Percentiles rank a stretch among this genome's conserved stretches.
Evolutionary conservation across 2,113 vertebrate genomes (phyloP).

Genomic region (Tapirus terrestris): DNA sequence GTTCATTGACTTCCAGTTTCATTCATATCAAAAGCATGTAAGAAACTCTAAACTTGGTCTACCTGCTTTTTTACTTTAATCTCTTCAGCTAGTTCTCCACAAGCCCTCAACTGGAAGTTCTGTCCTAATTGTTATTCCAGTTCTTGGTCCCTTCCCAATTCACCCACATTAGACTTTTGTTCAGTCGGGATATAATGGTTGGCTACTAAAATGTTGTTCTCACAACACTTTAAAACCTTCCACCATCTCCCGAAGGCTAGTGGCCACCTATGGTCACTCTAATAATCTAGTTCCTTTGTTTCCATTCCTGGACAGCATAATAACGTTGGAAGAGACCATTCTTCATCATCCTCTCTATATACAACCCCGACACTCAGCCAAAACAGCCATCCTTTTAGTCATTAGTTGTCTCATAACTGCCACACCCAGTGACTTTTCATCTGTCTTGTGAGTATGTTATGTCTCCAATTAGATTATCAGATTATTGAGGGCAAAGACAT

Average conservation of each 20-base stretch:
- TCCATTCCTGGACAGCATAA: neutral
- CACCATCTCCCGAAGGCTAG: neutral
- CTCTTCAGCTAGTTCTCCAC: neutral
- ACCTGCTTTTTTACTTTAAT: neutral
- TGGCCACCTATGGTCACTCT: neutral
- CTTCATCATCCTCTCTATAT: neutral
- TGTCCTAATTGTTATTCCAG: neutral
- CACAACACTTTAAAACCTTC: neutral
- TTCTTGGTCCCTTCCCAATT: neutral
- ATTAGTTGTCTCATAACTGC: neutral
- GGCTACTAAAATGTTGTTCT: neutral
- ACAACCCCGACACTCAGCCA: neutral
- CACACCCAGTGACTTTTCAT: neutral
- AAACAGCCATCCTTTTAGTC: neutral
- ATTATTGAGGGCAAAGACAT: neutral
- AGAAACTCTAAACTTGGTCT: neutral
- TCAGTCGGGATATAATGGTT: neutral
- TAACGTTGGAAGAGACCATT: neutral
- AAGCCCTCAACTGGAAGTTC: neutral
- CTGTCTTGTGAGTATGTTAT: neutral
- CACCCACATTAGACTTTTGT: neutral
- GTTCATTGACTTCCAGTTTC: neutral
- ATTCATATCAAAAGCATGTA: neutral
- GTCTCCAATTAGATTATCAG: neutral
- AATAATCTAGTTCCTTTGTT: neutral